These are phyloP conservation scores for Cactoblastis cactorum DNA, from an alignment of 2,888 invertebrate species.

Conservation along the genomic window DNA sequence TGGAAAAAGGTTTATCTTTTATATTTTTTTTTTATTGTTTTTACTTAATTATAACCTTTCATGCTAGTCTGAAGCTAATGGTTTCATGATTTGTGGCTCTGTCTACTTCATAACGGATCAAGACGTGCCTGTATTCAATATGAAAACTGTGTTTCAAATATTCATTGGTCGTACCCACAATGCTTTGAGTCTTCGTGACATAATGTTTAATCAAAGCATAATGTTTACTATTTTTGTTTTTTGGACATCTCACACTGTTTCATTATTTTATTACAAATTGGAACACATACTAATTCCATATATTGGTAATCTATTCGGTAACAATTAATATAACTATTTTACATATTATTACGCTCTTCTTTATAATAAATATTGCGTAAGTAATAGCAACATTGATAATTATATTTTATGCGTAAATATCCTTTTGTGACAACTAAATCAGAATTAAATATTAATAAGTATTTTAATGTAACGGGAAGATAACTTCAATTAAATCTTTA, in stretches of 20 bases:
- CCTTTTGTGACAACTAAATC: constrained; percentile 21
- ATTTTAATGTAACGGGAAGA: neutral
- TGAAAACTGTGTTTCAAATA: no score
- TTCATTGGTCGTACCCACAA: no score
- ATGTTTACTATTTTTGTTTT: no score
- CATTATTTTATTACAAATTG: neutral
- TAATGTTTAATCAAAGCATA: no score
- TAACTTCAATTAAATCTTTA: constrained; percentile 25
- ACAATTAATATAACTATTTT: constrained; percentile 12
- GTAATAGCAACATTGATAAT: constrained; percentile 7
- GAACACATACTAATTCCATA: constrained; percentile 1
- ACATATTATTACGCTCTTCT: constrained; percentile 9
- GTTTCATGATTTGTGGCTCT: no score
- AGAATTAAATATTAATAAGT: neutral
- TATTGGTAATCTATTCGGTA: constrained; percentile 10
- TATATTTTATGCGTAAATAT: constrained; percentile 13
- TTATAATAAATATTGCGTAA: constrained; percentile 5
- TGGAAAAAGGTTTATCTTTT: no score
- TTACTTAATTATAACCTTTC: no score
- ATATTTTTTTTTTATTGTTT: no score
- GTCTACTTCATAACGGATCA: no score
- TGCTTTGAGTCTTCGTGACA: no score
- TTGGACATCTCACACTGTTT: neutral
- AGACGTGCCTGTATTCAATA: no score
- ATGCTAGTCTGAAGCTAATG: no score